Percentiles rank a stretch among this genome's conserved stretches.
Evolutionary conservation across 2,888 invertebrate species (phyloP).

Genomic region (Micoletzkya japonica): DNA sequence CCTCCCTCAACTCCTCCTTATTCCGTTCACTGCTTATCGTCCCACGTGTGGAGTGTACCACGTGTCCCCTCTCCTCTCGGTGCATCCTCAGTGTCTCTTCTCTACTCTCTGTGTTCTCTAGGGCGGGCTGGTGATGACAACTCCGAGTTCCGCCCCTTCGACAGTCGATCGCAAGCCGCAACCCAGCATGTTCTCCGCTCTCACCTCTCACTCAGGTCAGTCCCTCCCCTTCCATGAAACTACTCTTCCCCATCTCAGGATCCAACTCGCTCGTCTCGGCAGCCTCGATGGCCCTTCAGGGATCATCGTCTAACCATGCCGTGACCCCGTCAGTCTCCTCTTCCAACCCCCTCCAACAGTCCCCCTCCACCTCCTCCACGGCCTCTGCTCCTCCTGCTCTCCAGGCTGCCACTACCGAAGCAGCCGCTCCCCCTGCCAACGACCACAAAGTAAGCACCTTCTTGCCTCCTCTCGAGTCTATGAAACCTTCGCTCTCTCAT

Average conservation of each 20-base stretch:
- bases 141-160: constrained; percentile 9
- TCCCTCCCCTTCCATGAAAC: not conserved
- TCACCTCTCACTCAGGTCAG: constrained; percentile 11
- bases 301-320: not conserved
- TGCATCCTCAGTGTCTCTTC: too few relatives aligned
- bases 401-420: not conserved
- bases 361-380: constrained; percentile 4
- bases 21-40: constrained; percentile 2
- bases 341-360: constrained; percentile 20
- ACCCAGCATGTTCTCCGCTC: constrained; percentile 9
- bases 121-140: constrained; percentile 27
- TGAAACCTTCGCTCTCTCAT: not conserved
- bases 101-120: constrained; percentile 13
- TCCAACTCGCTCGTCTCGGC: constrained; percentile 11
- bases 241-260: constrained; percentile 9
- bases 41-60: constrained; percentile 20
- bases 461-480: not conserved
- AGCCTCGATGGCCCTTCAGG: constrained; percentile 7
- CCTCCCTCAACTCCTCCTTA: not conserved
- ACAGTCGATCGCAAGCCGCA: constrained; percentile 1
- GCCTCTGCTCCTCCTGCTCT: not conserved
- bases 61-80: constrained; percentile 13
- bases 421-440: not conserved
- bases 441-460: constrained; percentile 14
- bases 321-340: not conserved